Conservation (phyloP, 2,797 vertebrate species). For the Premnoplex brunnescens region DNA sequence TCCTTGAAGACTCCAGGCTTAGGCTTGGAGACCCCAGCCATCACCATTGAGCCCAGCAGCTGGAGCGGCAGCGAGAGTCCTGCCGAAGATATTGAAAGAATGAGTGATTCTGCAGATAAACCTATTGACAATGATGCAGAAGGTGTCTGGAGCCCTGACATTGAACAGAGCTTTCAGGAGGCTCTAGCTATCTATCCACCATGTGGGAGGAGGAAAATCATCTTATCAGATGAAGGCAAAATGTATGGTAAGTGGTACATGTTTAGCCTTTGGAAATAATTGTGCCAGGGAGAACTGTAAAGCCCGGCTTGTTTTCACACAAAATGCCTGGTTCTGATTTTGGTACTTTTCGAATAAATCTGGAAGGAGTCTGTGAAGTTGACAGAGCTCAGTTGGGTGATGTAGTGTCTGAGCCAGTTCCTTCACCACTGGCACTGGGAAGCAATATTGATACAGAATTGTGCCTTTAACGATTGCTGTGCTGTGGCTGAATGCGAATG, state of each 20-base stretch:
- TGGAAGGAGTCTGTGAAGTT: background rate
- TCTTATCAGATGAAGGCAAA: constrained; percentile 99
- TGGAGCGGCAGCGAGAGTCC: constrained; percentile 99
- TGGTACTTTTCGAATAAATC: background rate
- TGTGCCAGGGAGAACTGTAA: background rate
- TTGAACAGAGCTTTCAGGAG: constrained; percentile 99
- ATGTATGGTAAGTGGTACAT: constrained; percentile 95
- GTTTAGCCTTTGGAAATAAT: constrained; percentile 28
- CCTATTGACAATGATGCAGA: constrained; percentile 97
- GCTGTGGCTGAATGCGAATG: background rate
- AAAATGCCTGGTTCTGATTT: background rate
- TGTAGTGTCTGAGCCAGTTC: rapidly evolving
- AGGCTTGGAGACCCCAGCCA: constrained; percentile 90
- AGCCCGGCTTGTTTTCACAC: background rate
- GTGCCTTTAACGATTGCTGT: background rate
- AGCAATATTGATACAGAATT: background rate
- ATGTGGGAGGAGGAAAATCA: constrained; percentile 98
- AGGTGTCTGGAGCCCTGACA: constrained; percentile 99
- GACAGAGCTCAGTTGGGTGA: background rate
- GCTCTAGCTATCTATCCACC: constrained; percentile 98
- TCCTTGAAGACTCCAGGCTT: constrained; percentile 92
- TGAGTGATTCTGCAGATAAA: constrained; percentile 98
- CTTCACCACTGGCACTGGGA: background rate
- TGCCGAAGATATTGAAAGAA: constrained; percentile 98
- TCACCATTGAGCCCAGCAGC: constrained; percentile 98